Evolutionary conservation across 1,140 invertebrate genomes (phyloP).

Genomic region (Cydia fagiglandana): DNA sequence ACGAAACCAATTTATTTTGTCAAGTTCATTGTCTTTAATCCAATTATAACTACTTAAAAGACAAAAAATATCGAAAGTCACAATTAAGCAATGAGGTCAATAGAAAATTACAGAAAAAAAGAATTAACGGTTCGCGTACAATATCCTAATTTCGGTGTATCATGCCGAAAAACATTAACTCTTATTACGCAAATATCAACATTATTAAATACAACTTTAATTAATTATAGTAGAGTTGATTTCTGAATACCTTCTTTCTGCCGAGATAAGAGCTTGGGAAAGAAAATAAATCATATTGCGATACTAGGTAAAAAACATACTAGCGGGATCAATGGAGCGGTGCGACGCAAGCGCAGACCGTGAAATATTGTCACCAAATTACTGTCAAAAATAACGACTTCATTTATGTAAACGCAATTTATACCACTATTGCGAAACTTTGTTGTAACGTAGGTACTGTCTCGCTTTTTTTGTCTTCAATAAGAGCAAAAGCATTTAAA

Average conservation of each 20-base stretch:
- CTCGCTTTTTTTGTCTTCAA: neutral
- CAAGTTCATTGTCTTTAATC: slow-evolving; percentile 23
- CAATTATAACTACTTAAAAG: slow-evolving; percentile 23
- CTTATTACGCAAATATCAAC: neutral
- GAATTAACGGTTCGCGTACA: slow-evolving; percentile 48
- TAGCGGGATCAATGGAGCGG: slow-evolving; percentile 5
- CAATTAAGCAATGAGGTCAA: slow-evolving; percentile 54
- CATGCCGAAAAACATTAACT: slow-evolving; percentile 36
- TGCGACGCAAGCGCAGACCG: neutral
- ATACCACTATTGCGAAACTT: neutral
- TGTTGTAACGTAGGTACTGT: neutral
- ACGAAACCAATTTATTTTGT: neutral
- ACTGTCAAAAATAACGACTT: slow-evolving; percentile 28
- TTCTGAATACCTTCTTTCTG: neutral
- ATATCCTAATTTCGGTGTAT: slow-evolving; percentile 49
- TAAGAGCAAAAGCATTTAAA: neutral
- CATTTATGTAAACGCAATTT: slow-evolving; percentile 28
- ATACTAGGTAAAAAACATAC: slow-evolving; percentile 9
- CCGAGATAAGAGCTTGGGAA: neutral
- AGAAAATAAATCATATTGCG: neutral
- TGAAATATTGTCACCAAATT: slow-evolving; percentile 29
- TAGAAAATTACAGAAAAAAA: slow-evolving; percentile 43
- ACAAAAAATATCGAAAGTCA: slow-evolving; percentile 34
- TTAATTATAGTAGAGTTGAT: neutral
- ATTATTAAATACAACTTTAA: neutral